These are phyloP conservation scores for Trichogramma pretiosum DNA, from an alignment of 1,140 invertebrate genomes.

Conservation along the genomic window DNA sequence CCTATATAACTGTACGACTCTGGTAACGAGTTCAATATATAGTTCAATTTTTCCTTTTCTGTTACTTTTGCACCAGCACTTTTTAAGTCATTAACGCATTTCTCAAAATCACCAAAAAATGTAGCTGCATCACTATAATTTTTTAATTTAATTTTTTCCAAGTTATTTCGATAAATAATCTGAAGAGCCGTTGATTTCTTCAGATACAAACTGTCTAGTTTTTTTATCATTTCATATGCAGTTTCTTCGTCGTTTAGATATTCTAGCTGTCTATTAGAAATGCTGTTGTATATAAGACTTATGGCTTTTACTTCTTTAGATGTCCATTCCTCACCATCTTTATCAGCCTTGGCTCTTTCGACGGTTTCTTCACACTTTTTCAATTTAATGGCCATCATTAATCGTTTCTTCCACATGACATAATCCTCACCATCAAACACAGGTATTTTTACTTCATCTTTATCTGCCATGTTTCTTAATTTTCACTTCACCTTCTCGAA, in stretches of 20 bases:
- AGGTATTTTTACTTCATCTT: too few relatives aligned
- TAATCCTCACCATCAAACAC: too few relatives aligned
- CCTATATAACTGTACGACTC: too few relatives aligned
- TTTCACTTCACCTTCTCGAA: neutral
- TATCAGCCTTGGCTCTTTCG: neutral
- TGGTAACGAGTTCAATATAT: constrained; percentile 26
- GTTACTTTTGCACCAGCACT: constrained; percentile 24
- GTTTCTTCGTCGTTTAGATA: constrained; percentile 5
- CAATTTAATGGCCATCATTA: constrained; percentile 12
- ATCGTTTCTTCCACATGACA: constrained; percentile 13
- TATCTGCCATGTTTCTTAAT: too few relatives aligned
- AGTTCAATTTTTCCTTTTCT: constrained; percentile 32
- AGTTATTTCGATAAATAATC: constrained; percentile 5
- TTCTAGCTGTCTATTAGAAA: constrained; percentile 10
- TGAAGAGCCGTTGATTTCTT: constrained; percentile 10
- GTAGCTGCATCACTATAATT: constrained; percentile 3
- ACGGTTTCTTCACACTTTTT: constrained; percentile 9
- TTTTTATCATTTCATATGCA: constrained; percentile 10
- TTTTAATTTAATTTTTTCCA: constrained; percentile 11
- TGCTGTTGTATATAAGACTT: constrained; percentile 7
- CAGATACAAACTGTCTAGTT: constrained; percentile 7
- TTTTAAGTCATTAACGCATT: constrained; percentile 29
- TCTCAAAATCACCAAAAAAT: constrained; percentile 26
- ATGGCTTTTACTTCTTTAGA: constrained; percentile 1
- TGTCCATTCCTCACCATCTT: neutral